Conservation (phyloP, 2,888 invertebrate species). For the Incurvaria masculella region DNA sequence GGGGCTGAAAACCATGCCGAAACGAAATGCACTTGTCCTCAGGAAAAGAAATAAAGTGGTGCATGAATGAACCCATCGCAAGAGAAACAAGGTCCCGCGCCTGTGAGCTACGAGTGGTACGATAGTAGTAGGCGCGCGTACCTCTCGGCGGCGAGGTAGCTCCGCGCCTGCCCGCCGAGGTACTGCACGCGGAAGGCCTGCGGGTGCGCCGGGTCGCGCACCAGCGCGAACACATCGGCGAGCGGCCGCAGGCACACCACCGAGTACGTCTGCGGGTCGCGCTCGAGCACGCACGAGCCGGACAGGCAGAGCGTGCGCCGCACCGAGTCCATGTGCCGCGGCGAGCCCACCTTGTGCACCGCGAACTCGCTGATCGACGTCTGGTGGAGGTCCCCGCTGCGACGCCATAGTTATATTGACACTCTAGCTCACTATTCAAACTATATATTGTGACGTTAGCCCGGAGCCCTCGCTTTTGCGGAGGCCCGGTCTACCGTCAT, state of each 20-base stretch:
- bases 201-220: slow-evolving; percentile 86
- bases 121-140: too few species aligned
- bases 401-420: too few species aligned
- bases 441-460: too few species aligned
- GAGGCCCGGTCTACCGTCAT: too few species aligned
- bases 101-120: too few species aligned
- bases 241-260: slow-evolving; percentile 76
- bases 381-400: slow-evolving; percentile 89
- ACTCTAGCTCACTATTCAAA: too few species aligned
- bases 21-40: too few species aligned
- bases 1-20: too few species aligned
- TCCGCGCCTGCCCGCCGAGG: slow-evolving; percentile 83
- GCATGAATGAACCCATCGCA: too few species aligned
- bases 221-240: slow-evolving; percentile 84
- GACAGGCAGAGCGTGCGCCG: slow-evolving; percentile 90
- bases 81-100: background rate
- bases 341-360: slow-evolving; percentile 86
- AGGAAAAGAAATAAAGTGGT: too few species aligned
- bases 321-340: slow-evolving; percentile 79
- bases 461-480: too few species aligned
- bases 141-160: slow-evolving; percentile 91
- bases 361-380: slow-evolving; percentile 96
- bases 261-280: slow-evolving; percentile 96
- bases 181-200: slow-evolving; percentile 95
- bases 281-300: slow-evolving; percentile 92